phyloP scores from a whole-genome alignment of 2,888 invertebrate species.

The Nebria salina region DNA sequence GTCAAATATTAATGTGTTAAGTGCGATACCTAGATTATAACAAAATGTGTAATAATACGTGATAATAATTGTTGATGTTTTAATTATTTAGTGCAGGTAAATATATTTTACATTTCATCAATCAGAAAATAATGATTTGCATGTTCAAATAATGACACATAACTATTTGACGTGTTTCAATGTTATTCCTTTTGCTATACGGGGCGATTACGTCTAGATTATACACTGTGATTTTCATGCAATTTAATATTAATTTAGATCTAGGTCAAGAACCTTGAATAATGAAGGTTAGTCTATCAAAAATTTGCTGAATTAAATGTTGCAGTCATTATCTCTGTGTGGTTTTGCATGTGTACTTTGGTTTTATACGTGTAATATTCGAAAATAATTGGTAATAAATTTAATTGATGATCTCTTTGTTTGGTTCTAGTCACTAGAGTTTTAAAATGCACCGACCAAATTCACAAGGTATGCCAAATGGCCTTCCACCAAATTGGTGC shows the following conservation, averaged over 20 bases:
- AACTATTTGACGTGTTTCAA: conserved; percentile 28
- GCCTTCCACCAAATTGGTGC: conserved; percentile 35
- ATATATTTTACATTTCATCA: conserved; percentile 7
- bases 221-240: neutral
- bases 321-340: neutral
- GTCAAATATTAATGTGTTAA: conserved; percentile 35
- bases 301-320: neutral
- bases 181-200: neutral
- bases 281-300: conserved; percentile 35
- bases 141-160: conserved; percentile 41
- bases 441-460: conserved; percentile 38
- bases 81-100: conserved; percentile 37
- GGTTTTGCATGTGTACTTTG: neutral
- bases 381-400: neutral
- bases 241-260: conserved; percentile 19
- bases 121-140: conserved; percentile 36
- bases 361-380: neutral
- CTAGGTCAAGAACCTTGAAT: conserved; percentile 42
- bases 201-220: neutral
- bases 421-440: conserved; percentile 28
- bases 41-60: conserved; percentile 43
- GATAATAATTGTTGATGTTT: conserved; percentile 39
- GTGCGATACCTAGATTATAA: conserved; percentile 33
- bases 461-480: conserved; percentile 36
- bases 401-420: neutral